Percentiles rank a stretch among this genome's conserved stretches.
Evolutionary conservation across 2,888 invertebrate genomes (phyloP).

Genomic region (Zhengitettix transpicula): DNA sequence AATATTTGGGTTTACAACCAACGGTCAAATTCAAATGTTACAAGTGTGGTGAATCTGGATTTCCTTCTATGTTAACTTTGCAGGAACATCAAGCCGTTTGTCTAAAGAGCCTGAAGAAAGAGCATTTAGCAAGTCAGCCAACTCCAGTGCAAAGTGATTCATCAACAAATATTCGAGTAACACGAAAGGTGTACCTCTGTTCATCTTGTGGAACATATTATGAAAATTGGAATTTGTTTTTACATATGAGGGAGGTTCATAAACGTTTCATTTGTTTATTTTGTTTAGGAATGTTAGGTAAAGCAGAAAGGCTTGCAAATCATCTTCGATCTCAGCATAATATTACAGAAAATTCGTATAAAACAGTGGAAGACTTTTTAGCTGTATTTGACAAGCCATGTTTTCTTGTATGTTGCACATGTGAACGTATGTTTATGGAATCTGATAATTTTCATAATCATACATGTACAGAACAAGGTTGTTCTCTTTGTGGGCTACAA

Average conservation of each 20-base stretch:
- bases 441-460: constrained; percentile 61
- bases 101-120: constrained; percentile 19
- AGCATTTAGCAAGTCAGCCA: constrained; percentile 24
- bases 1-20: constrained; percentile 53
- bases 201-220: constrained; percentile 70
- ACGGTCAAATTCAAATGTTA: constrained; percentile 56
- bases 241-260: constrained; percentile 71
- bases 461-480: constrained; percentile 31
- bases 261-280: constrained; percentile 66
- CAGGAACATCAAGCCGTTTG: constrained; percentile 54
- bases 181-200: constrained; percentile 65
- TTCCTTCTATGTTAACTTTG: constrained; percentile 44
- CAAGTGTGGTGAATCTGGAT: constrained; percentile 51
- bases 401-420: constrained; percentile 64
- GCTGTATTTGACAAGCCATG: constrained; percentile 47
- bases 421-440: constrained; percentile 61
- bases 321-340: constrained; percentile 66
- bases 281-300: constrained; percentile 68
- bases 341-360: constrained; percentile 50
- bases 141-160: constrained; percentile 27
- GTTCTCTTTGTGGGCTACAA: constrained; percentile 24
- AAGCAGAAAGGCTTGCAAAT: constrained; percentile 58
- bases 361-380: constrained; percentile 49
- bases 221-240: constrained; percentile 71
- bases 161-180: constrained; percentile 40